Base-by-base conservation (phyloP, 30 jellyfish, hydroid and myxozoan genomes). In the Morbakka virulenta region DNA sequence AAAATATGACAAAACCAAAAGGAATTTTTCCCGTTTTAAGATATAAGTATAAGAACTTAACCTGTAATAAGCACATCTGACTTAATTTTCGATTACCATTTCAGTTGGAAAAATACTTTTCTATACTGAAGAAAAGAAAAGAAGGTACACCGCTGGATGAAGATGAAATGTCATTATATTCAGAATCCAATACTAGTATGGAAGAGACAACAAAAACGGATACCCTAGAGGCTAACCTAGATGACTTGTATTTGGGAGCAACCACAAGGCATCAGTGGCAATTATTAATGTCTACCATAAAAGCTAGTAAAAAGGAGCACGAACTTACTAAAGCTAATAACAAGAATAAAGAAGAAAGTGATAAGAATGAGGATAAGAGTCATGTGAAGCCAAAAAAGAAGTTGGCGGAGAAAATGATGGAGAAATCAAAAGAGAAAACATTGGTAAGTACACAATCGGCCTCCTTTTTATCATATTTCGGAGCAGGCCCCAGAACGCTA, bases 201-300 rank as follows among this genome's bases (percentile, higher is more conserved):
- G 73, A 69, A 27, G 95, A 73, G 69, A 73, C 73, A 34, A 83
- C 28, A 2, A 84, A 74, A n/a, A 41, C 53, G 6, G 98, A 92
- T 66, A 78, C 86, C 28, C 74, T 92, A 22, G 98, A 85, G 51
- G 96, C 85, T 50, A 92, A 92, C 83, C 85, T 92, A 1, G 98
- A 92, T 62, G 96, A 93, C 21, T 52, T 92, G 76, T 92, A 84
- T 91, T 88, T 92, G 28, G 98, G 98, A 21, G 95, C 98, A 23
- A 92, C 98, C 23, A 92, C 98, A 26, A 50, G 98, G 52, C 98
- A 92, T 73, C 98, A 92, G 77, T 92, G 98, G 98, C 98, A 92
- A 80, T 94, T 92, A 3, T 76, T 76, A 14, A 83, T 70, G 23
- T 32, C 90, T 4, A 91, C 98, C 1, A 61, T 91, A 61, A 84